These are phyloP conservation scores for Atrina japonica DNA, from an alignment of 2,888 invertebrate species.

Conservation along the genomic window DNA sequence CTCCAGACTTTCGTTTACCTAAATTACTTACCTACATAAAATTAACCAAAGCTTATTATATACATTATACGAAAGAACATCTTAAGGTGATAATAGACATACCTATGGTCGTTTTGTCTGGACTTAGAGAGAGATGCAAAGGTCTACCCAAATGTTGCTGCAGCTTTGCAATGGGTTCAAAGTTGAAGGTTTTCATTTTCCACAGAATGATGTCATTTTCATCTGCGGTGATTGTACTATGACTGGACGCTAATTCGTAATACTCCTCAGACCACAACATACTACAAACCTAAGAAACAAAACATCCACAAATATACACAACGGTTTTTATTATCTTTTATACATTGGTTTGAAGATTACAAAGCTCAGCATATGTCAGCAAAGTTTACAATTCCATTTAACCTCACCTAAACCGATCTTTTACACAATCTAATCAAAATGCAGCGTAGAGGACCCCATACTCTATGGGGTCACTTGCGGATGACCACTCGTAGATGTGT, in stretches of 20 bases:
- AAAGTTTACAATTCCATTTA: no score
- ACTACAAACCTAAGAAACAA: constrained; percentile 55
- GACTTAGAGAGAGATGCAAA: constrained; percentile 62
- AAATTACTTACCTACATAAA: no score
- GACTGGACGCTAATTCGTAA: constrained; percentile 64
- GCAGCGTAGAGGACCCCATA: no score
- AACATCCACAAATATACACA: neutral
- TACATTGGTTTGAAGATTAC: no score
- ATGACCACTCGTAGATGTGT: no score
- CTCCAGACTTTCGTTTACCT: no score
- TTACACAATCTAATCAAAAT: no score
- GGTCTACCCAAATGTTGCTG: constrained; percentile 59
- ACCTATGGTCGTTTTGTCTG: constrained; percentile 65
- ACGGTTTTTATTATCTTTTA: neutral
- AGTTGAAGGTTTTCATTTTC: constrained; percentile 53
- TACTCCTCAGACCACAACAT: constrained; percentile 67
- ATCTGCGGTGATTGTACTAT: constrained; percentile 55
- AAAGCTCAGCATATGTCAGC: no score
- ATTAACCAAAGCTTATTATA: no score
- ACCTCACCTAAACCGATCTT: no score
- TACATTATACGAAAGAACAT: no score
- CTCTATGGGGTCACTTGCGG: no score
- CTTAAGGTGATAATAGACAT: neutral
- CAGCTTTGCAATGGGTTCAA: constrained; percentile 56
- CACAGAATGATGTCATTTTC: constrained; percentile 65